Conservation (phyloP, 2,888 invertebrate genomes). For the Bimastos eiseni region DNA sequence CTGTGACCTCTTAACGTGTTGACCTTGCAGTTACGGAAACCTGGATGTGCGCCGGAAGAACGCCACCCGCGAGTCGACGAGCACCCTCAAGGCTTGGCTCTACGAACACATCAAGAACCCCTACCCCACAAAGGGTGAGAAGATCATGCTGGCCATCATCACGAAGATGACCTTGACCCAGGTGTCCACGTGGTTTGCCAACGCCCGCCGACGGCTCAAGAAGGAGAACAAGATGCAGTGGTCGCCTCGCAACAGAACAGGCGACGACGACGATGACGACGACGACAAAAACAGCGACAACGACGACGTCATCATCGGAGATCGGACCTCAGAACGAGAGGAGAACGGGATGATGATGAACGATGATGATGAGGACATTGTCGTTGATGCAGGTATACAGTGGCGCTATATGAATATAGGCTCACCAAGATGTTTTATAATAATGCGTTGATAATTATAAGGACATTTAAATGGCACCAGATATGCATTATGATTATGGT, state of each 20-base stretch:
- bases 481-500: no score
- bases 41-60: constrained; percentile 88
- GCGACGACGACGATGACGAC: constrained; percentile 58
- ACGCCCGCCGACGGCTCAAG: constrained; percentile 86
- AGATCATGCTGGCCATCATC: constrained; percentile 91
- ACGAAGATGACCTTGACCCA: constrained; percentile 90
- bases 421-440: no score
- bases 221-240: constrained; percentile 99
- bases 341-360: not conserved
- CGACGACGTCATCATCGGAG: constrained; percentile 53
- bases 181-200: constrained; percentile 95
- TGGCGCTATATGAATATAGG: no score
- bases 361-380: constrained; percentile 41
- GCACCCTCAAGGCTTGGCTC: constrained; percentile 94
- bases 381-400: constrained; percentile 39
- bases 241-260: constrained; percentile 80
- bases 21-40: constrained; percentile 46
- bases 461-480: no score
- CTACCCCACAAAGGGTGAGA: constrained; percentile 93
- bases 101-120: constrained; percentile 96
- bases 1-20: not conserved
- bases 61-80: constrained; percentile 95
- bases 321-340: constrained; percentile 41
- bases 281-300: constrained; percentile 60
- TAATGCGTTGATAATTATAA: no score